These are phyloP conservation scores for Ascaphus truei DNA, from an alignment of 2,113 vertebrate species.

Conservation along the genomic window DNA sequence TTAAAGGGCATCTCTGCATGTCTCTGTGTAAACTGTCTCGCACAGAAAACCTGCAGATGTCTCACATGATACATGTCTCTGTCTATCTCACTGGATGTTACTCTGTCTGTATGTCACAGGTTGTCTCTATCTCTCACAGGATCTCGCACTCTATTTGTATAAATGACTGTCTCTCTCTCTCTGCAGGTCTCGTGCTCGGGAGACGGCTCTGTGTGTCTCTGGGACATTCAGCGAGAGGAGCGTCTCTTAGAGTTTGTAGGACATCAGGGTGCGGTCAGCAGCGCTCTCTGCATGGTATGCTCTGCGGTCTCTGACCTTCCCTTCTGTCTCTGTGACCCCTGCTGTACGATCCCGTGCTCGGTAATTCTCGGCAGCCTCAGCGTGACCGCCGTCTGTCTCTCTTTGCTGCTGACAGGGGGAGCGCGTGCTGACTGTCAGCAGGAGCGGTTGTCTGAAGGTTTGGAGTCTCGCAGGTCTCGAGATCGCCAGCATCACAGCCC, in stretches of 20 bases:
- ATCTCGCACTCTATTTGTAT: no score
- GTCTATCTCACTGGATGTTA: no score
- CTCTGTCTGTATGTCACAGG: no score
- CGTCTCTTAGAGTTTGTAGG: slow-evolving; percentile 61
- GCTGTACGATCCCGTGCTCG: no score
- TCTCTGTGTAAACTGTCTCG: no score
- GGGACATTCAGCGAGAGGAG: slow-evolving; percentile 59
- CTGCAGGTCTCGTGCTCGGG: slow-evolving; percentile 69
- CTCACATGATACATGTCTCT: no score
- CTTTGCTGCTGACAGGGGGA: slow-evolving; percentile 53
- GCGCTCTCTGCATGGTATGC: slow-evolving; percentile 68
- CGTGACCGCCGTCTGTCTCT: neutral
- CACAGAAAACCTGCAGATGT: no score
- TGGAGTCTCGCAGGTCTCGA: slow-evolving; percentile 72
- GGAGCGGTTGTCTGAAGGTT: slow-evolving; percentile 70
- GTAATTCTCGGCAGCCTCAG: no score
- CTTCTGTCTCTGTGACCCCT: no score
- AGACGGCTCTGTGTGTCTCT: slow-evolving; percentile 70
- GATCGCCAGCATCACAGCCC: slow-evolving; percentile 71
- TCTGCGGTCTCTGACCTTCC: rapidly evolving
- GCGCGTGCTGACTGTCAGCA: slow-evolving; percentile 61
- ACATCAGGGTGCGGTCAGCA: slow-evolving; percentile 61
- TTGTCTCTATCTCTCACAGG: no score
- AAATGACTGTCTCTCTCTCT: neutral
- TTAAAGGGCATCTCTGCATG: neutral